Base-by-base conservation (phyloP, 2,888 invertebrate genomes). In the Polyommatus icarus region DNA sequence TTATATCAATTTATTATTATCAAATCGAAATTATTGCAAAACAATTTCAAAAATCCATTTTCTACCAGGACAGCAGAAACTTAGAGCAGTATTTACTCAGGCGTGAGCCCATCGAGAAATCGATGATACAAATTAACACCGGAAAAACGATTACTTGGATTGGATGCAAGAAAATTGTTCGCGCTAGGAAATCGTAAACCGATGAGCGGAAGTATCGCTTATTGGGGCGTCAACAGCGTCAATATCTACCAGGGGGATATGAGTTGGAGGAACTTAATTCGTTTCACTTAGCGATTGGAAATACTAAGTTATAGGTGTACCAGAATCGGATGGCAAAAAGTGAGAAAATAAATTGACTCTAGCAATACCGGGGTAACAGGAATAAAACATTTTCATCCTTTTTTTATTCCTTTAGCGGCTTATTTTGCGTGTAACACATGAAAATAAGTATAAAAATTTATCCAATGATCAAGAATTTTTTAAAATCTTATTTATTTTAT, bases 111-210 rank as follows among this genome's bases (percentile, higher is more conserved):
- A 78, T 78, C 72, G 50, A 72, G 71, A 20, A 10, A 72, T 71
- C 76, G 71, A 57, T 77, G 73, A 78, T 77, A 82, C 84, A 85
- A 88, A 89, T 89, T 87, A 87, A 85, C 84, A 85, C 87, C 88
- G 88, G 88, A 87, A 85, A 85, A 87, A 84, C 86, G 85, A 85
- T 88, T 87, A 85, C 85, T 86, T 85, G 81, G 83, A 83, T 80
- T 82, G 85, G 85, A 84, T 82, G 84, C 83, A 84, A 85, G 90
- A 90, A 89, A 89, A 90, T 83, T 87, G 88, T 86, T 85, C 83
- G 85, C 84, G 82, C 83, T 85, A 85, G 90, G 90, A 89, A 88
- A 88, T 89, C 89, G 88, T 87, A 87, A 89, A 87, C 88, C 88
- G 85, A 83, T 77, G 80, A 85, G 81, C 88, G 91, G 91, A 91